phyloP scores from a whole-genome alignment of 2,113 vertebrate genomes.

The Pavo muticus region DNA sequence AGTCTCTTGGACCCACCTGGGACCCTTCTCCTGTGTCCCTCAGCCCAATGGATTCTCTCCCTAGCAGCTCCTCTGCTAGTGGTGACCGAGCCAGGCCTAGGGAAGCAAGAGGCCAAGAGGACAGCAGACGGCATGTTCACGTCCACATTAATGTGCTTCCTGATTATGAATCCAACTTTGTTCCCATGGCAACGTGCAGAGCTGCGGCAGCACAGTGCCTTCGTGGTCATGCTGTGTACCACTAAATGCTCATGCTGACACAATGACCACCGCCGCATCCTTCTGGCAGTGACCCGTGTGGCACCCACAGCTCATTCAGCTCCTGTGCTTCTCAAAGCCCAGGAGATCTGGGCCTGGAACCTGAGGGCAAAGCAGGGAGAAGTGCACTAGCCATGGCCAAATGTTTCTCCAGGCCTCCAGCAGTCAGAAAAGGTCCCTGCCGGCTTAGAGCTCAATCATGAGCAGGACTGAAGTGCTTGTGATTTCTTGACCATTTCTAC shows the following conservation, averaged over 20 bases:
- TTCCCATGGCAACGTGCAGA: constrained; percentile 44
- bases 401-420: background rate
- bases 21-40: background rate
- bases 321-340: background rate
- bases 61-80: background rate
- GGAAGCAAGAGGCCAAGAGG: constrained; percentile 11
- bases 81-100: background rate
- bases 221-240: background rate
- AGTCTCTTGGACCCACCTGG: background rate
- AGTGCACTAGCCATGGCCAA: background rate
- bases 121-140: background rate
- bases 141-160: background rate
- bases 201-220: background rate
- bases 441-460: background rate
- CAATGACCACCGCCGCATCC: background rate
- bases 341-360: background rate
- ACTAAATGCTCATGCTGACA: constrained; percentile 5
- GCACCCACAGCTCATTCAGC: background rate
- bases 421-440: background rate
- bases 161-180: constrained; percentile 33
- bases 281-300: background rate
- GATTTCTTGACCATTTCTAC: constrained; percentile 6
- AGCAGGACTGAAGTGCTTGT: background rate
- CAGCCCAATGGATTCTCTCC: background rate
- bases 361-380: background rate